A percentile compares a stretch with the other conserved stretches of the same genome.
Conservation (phyloP, 2,888 invertebrate genomes). For the Dynastes grantii region DNA sequence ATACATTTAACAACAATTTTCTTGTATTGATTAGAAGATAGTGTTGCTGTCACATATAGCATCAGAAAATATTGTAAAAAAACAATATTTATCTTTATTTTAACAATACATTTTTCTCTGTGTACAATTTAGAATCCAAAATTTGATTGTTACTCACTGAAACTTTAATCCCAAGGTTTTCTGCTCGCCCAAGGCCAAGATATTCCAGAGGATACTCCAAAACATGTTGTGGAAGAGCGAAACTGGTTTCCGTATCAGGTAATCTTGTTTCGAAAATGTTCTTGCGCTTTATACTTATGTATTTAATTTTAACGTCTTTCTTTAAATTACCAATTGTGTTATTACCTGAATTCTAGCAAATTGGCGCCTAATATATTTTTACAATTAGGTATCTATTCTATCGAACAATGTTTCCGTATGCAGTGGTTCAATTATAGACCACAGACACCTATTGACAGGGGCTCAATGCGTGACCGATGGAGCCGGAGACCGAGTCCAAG, state of each 20-base stretch:
- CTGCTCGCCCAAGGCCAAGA: not conserved
- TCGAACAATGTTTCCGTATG: constrained; percentile 33
- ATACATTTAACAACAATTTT: too few relatives aligned
- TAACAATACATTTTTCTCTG: too few relatives aligned
- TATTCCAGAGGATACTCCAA: not conserved
- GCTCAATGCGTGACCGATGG: constrained; percentile 50
- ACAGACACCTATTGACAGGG: constrained; percentile 46
- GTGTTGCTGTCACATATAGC: too few relatives aligned
- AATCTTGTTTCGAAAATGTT: not conserved
- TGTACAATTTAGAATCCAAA: too few relatives aligned
- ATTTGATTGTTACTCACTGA: not conserved
- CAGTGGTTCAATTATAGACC: constrained; percentile 48
- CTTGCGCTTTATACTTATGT: too few relatives aligned
- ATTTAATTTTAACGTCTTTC: too few relatives aligned
- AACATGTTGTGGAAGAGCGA: not conserved
- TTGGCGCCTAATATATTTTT: not conserved
- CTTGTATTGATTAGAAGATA: too few relatives aligned
- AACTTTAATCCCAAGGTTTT: not conserved
- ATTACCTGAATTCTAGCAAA: too few relatives aligned
- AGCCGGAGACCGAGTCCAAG: constrained; percentile 5
- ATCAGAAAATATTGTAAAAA: too few relatives aligned
- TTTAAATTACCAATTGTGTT: too few relatives aligned
- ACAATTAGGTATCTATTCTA: not conserved
- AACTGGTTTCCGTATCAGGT: not conserved
- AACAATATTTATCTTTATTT: too few relatives aligned